Conservation (phyloP, 1,140 invertebrate genomes). For the Pogonomyrmex barbatus region DNA sequence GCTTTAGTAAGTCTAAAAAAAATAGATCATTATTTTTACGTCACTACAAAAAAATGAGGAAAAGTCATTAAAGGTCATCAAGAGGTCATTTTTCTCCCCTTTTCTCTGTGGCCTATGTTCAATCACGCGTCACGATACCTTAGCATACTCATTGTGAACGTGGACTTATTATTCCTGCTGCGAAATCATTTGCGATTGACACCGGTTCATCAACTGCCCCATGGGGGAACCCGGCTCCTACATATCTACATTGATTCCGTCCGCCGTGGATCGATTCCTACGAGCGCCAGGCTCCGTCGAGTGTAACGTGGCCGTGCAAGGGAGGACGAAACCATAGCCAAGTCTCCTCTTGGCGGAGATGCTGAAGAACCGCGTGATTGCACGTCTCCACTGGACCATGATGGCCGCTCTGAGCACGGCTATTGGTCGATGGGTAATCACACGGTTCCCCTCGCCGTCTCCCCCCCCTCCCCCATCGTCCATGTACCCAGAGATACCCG, state of each 20-base stretch:
- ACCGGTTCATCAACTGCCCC: slow-evolving; percentile 10
- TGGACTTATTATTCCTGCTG: not conserved
- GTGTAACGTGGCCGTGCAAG: slow-evolving; percentile 57
- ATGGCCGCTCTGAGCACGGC: slow-evolving; percentile 79
- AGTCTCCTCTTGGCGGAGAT: slow-evolving; percentile 58
- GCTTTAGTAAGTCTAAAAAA: too few species aligned
- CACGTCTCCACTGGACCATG: slow-evolving; percentile 80
- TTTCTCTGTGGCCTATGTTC: not conserved
- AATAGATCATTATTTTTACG: too few species aligned
- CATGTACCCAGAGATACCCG: slow-evolving; percentile 67
- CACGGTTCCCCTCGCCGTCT: slow-evolving; percentile 70
- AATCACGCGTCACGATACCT: not conserved
- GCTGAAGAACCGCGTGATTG: slow-evolving; percentile 78
- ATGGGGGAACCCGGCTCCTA: not conserved
- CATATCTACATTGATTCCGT: not conserved
- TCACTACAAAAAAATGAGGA: too few species aligned
- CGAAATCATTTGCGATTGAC: slow-evolving; percentile 38
- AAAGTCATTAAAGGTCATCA: too few species aligned
- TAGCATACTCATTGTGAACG: not conserved
- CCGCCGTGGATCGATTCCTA: slow-evolving; percentile 21
- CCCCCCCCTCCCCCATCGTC: slow-evolving; percentile 33
- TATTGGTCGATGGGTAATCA: slow-evolving; percentile 80
- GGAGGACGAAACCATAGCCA: slow-evolving; percentile 54
- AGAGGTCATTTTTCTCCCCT: too few species aligned
- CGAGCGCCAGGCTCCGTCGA: not conserved